These are phyloP conservation scores for Apaloderma vittatum DNA, from an alignment of 2,113 vertebrate genomes.

Conservation along the genomic window DNA sequence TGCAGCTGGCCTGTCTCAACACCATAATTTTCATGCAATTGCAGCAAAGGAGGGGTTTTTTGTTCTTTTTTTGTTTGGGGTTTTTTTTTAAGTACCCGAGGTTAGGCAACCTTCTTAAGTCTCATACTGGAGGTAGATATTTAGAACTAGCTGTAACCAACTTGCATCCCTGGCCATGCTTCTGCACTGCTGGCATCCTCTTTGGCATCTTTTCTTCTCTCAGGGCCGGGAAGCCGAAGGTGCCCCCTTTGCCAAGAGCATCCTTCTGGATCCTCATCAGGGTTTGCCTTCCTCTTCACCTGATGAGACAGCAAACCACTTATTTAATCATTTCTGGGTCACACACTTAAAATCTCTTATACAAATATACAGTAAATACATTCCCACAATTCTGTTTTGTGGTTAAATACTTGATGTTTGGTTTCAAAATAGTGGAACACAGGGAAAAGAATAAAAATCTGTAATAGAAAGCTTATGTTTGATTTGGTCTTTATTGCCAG, in stretches of 20 bases:
- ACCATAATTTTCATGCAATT: fast-evolving
- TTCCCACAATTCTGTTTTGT: not conserved
- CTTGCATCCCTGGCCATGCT: not conserved
- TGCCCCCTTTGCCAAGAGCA: not conserved
- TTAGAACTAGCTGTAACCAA: not conserved
- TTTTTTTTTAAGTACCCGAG: not conserved
- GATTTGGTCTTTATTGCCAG: conserved; percentile 15
- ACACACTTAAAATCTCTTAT: not conserved
- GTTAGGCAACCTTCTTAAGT: not conserved
- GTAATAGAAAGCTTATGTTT: not conserved
- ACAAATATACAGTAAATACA: not conserved
- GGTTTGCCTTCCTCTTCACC: not conserved
- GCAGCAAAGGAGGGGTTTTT: fast-evolving
- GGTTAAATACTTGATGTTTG: not conserved
- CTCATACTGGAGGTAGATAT: not conserved
- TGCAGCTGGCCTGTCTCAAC: not conserved
- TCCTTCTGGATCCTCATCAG: not conserved
- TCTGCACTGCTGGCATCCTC: not conserved
- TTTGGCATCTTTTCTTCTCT: not conserved
- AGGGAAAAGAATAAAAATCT: not conserved
- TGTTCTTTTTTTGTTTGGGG: fast-evolving
- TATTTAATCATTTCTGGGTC: not conserved
- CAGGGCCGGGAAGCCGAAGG: not conserved
- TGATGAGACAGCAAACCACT: not conserved
- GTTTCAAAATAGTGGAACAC: not conserved